Percentiles rank a stretch among this genome's conserved stretches.
Evolutionary conservation across 2,797 vertebrate genomes (phyloP).

Genomic region (Ptychobarbus kaznakovi): DNA sequence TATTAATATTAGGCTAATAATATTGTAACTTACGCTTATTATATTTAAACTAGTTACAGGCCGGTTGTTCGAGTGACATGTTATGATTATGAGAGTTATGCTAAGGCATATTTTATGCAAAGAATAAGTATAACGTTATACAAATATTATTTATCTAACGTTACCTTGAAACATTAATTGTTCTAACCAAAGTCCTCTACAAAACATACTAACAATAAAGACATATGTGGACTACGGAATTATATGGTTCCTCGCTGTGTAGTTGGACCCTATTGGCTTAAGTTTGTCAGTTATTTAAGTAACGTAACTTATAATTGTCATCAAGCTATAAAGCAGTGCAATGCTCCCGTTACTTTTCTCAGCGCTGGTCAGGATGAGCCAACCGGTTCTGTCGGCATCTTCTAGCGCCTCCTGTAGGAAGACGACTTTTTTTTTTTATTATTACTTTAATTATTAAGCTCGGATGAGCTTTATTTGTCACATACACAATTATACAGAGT

Average conservation of each 20-base stretch:
- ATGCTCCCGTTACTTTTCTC: neutral
- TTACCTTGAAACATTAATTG: neutral
- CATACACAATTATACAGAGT: too few species aligned
- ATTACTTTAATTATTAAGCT: too few species aligned
- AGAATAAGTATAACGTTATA: neutral
- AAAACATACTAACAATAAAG: too few species aligned
- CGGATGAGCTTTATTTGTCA: too few species aligned
- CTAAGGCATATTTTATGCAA: neutral
- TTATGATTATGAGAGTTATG: neutral
- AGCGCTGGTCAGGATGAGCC: neutral
- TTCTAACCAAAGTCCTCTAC: neutral
- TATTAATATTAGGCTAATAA: neutral
- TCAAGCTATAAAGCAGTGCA: too few species aligned
- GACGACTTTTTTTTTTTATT: neutral
- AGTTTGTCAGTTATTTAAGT: neutral
- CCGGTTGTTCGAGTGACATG: neutral
- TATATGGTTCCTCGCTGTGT: neutral
- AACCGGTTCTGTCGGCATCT: neutral
- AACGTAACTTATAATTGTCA: neutral
- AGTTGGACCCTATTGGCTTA: neutral
- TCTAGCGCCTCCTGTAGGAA: neutral
- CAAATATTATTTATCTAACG: too few species aligned
- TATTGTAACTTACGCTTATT: neutral
- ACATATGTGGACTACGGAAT: neutral
- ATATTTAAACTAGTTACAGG: neutral